A percentile compares a stretch with the other conserved stretches of the same genome.
These are phyloP conservation scores for Rhea americana DNA, from an alignment of 2,113 vertebrate genomes.

Conservation along the genomic window DNA sequence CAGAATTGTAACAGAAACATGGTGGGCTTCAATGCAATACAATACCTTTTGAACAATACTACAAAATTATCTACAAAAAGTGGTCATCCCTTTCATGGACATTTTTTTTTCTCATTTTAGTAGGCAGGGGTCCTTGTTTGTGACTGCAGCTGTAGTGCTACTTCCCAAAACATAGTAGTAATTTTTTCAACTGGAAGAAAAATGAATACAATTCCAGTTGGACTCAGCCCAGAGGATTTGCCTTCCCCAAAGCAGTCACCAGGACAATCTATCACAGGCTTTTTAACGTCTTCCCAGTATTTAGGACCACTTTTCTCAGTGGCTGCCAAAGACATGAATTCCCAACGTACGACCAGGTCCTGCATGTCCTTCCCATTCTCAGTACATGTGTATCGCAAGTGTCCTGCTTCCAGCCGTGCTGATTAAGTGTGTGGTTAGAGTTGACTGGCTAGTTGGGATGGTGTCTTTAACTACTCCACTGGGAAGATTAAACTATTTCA, in stretches of 20 bases:
- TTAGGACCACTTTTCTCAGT: background rate
- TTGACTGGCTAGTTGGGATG: background rate
- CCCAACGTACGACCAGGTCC: background rate
- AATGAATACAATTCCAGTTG: background rate
- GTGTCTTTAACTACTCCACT: conserved; percentile 36
- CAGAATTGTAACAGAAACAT: background rate
- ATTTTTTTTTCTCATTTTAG: background rate
- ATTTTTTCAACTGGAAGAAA: background rate
- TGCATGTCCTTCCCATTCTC: background rate
- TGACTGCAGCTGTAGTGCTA: background rate
- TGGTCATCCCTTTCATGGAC: background rate
- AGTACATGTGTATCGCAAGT: background rate
- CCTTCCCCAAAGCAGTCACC: background rate
- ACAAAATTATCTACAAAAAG: background rate
- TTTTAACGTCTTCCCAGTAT: background rate
- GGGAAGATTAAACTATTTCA: conserved; percentile 42
- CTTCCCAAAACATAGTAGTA: background rate
- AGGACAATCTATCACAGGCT: background rate
- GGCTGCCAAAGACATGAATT: background rate
- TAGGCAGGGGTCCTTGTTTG: background rate
- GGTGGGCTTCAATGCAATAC: background rate
- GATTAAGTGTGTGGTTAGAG: conserved; percentile 42
- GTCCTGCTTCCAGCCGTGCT: background rate
- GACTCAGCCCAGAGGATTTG: background rate
- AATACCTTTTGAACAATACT: background rate